Conservation (phyloP, 2,113 vertebrate genomes). For the Athene noctua region DNA sequence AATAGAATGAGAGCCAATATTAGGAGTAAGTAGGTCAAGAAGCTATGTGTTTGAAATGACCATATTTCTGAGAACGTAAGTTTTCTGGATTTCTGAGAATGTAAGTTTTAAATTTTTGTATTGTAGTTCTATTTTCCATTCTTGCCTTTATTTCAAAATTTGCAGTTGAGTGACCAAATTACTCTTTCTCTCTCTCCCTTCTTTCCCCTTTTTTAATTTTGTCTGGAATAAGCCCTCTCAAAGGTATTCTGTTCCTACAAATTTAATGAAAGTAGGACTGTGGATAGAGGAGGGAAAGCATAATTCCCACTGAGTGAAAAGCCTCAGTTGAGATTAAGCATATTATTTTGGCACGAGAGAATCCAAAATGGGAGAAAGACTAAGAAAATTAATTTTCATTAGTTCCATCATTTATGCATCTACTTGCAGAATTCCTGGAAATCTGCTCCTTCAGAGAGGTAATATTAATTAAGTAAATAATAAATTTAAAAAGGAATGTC, state of each 20-base stretch:
- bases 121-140: not conserved
- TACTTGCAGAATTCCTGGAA: not conserved
- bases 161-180: not conserved
- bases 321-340: not conserved
- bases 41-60: not conserved
- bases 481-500: not conserved
- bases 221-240: not conserved
- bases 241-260: not conserved
- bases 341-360: not conserved
- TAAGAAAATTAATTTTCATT: not conserved
- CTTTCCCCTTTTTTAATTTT: too few species aligned
- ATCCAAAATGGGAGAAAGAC: not conserved
- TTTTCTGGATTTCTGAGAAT: not conserved
- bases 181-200: rapidly evolving
- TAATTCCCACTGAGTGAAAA: not conserved
- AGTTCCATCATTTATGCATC: not conserved
- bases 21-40: not conserved
- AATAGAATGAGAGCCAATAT: not conserved
- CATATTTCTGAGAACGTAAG: not conserved
- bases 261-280: not conserved
- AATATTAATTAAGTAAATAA: not conserved
- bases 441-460: not conserved
- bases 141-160: not conserved
- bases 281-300: not conserved
- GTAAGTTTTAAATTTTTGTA: not conserved